Base-by-base conservation (phyloP, 1,140 invertebrate genomes). In the Leptinotarsa lineolata region DNA sequence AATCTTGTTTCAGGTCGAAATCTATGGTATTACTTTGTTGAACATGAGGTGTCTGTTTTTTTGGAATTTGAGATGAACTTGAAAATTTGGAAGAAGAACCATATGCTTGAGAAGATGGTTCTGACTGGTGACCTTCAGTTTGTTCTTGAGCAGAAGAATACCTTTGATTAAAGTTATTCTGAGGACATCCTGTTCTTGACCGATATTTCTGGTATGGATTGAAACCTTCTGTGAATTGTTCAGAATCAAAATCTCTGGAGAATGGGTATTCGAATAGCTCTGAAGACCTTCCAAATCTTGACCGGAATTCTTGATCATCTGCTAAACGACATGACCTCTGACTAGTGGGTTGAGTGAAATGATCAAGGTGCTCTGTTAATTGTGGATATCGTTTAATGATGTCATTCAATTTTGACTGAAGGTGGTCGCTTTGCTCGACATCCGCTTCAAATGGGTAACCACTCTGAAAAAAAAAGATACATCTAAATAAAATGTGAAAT, bases 1-100 rank as follows among this genome's bases (percentile, higher is more conserved):
- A 85, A 68, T 87, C 85, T 71, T 90, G 89, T 82, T 91, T 92
- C 68, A 91, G 89, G 48, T 91, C 91, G 80, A 93, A 89, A 80
- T 93, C 92, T 63, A 92, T 90, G 13, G 92, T 94, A 75, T 93
- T 93, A 69, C 92, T 88, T 48, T 93, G 92, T 70, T 90, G 89
- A 16, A 93, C 84, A 48, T 85, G 85, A 46, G 85, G 84, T 65
- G 68, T 66, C 79, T 74, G 82, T 79, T 80, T 83, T 77, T 44
- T 83, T 72, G 75, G 76, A 76, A 13, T 76, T 72, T 54, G 48
- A 18, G 48, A 54, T 54, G 48, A 54, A 54, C 48, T 18, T 54
- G 48, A n/a, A 54, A 18, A 54, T 16, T 54, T 69, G 63, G 72
- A 68, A 15, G 46, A 21, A n/a, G 45, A 16, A 45, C 44, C 39